A percentile compares a stretch with the other conserved stretches of the same genome.
These are phyloP conservation scores for Lepidotrigona ventralis DNA, from an alignment of 1,140 invertebrate species.

Conservation along the genomic window DNA sequence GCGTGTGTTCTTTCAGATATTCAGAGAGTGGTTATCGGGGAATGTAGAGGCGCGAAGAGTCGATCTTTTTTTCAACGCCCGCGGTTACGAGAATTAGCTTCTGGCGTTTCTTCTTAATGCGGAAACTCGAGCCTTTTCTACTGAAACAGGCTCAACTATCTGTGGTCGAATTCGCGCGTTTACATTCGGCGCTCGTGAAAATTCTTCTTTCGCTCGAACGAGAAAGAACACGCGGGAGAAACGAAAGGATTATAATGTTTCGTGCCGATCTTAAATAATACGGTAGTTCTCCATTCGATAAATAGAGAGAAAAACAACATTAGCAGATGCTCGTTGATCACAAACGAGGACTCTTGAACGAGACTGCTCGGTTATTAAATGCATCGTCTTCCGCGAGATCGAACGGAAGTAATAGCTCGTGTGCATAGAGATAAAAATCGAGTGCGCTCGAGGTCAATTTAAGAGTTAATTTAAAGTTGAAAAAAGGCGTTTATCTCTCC, in stretches of 20 bases:
- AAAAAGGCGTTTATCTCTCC: constrained; percentile 17
- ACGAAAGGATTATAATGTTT: not conserved
- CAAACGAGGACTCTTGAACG: not conserved
- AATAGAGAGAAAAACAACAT: no score
- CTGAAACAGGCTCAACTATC: no score
- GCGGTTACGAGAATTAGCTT: not conserved
- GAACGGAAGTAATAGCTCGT: constrained; percentile 6
- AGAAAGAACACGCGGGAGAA: no score
- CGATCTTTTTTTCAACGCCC: not conserved
- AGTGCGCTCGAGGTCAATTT: constrained; percentile 10
- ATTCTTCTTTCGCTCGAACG: not conserved
- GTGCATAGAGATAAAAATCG: not conserved
- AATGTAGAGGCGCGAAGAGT: constrained; percentile 15
- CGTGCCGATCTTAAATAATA: not conserved
- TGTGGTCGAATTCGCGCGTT: not conserved
- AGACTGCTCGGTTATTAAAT: not conserved
- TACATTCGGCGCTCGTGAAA: not conserved
- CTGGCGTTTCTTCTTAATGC: not conserved
- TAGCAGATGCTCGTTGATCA: not conserved
- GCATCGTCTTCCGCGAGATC: constrained; percentile 16
- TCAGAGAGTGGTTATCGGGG: not conserved
- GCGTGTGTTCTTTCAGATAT: no score
- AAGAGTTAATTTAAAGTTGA: constrained; percentile 18
- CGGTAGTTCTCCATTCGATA: not conserved
- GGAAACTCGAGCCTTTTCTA: not conserved